Evolutionary conservation across 1,140 invertebrate genomes (phyloP).

Genomic region (Pseudomyrmex flavicornis): DNA sequence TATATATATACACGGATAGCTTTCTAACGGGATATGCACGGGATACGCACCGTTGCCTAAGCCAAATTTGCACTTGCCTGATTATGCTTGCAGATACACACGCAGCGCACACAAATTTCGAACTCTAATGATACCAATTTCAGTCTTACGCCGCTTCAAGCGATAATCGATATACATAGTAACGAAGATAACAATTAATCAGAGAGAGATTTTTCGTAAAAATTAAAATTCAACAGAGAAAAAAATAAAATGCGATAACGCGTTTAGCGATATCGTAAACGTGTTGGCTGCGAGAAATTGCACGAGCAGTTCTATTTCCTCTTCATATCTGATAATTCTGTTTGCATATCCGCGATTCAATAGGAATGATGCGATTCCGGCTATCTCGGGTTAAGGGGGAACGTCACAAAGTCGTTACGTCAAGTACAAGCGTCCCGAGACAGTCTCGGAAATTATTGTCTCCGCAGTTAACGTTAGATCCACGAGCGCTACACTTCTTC

Average conservation of each 20-base stretch:
- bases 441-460: conserved; percentile 44
- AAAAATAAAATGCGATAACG: not conserved
- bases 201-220: not conserved
- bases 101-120: not conserved
- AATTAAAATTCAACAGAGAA: not conserved
- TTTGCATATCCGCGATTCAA: conserved; percentile 24
- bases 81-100: conserved; percentile 28
- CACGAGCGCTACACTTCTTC: conserved; percentile 18
- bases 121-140: conserved; percentile 36
- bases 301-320: not conserved
- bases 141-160: not conserved
- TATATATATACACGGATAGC: not conserved
- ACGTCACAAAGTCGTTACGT: conserved; percentile 40
- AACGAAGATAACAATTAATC: not conserved
- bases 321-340: conserved; percentile 14
- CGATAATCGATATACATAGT: not conserved
- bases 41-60: conserved; percentile 37
- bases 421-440: conserved; percentile 22
- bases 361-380: not conserved
- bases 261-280: too few species aligned
- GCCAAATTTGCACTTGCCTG: conserved; percentile 43
- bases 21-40: conserved; percentile 35
- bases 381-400: conserved; percentile 19
- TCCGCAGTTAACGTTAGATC: conserved; percentile 2
- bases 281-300: not conserved